These are phyloP conservation scores for Drosophila peninsularis DNA, from an alignment of 2,888 invertebrate genomes.

Conservation along the genomic window DNA sequence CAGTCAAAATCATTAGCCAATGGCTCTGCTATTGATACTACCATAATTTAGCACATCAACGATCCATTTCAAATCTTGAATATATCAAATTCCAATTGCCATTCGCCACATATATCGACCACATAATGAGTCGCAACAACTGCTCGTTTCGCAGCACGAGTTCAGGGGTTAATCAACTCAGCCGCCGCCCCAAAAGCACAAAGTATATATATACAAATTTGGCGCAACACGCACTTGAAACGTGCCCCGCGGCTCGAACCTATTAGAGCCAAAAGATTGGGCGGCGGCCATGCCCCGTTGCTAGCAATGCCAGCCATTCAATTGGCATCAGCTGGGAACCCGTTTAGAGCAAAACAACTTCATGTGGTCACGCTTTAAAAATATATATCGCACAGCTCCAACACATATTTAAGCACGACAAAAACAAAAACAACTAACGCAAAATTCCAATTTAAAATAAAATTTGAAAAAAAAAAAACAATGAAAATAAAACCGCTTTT, in stretches of 20 bases:
- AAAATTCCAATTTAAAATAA: slow-evolving; percentile 25
- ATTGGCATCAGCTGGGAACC: slow-evolving; percentile 56
- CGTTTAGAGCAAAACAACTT: slow-evolving; percentile 48
- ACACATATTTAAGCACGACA: background rate
- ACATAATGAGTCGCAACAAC: slow-evolving; percentile 17
- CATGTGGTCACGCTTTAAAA: slow-evolving; percentile 77
- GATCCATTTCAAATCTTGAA: background rate
- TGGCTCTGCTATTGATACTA: background rate
- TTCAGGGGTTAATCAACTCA: slow-evolving; percentile 55
- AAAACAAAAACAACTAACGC: slow-evolving; percentile 37
- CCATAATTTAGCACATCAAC: slow-evolving; percentile 6
- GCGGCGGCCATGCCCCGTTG: slow-evolving; percentile 20
- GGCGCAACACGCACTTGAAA: slow-evolving; percentile 20
- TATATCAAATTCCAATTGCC: slow-evolving; percentile 10
- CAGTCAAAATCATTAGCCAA: background rate
- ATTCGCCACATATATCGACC: slow-evolving; percentile 4
- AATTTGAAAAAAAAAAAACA: background rate
- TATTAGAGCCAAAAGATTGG: slow-evolving; percentile 18
- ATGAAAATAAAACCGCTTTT: slow-evolving; percentile 34
- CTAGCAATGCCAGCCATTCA: slow-evolving; percentile 24
- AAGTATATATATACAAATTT: background rate
- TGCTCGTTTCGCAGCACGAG: slow-evolving; percentile 17
- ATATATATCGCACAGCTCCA: slow-evolving; percentile 48
- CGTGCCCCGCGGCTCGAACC: slow-evolving; percentile 20
- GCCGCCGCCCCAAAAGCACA: slow-evolving; percentile 7